Percentiles rank a stretch among this genome's conserved stretches.
Conservation (phyloP, 1,140 invertebrate genomes). For the Penaeus chinensis region DNA sequence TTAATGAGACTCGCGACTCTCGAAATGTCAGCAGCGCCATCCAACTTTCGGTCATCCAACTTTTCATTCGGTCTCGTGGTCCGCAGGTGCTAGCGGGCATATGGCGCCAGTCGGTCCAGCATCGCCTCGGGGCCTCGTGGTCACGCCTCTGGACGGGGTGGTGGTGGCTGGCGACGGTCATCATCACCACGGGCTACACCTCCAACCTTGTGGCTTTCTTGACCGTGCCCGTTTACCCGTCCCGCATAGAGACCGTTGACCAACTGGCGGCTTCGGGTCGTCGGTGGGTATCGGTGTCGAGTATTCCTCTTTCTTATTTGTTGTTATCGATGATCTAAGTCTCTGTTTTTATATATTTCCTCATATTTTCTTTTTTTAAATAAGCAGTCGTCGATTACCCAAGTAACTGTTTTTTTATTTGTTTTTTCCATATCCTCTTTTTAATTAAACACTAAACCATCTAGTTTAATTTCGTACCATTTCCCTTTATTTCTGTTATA, state of each 20-base stretch:
- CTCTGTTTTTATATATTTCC: too few relatives aligned
- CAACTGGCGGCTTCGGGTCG: slow-evolving; percentile 39
- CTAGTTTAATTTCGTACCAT: too few relatives aligned
- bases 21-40: too few relatives aligned
- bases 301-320: background rate
- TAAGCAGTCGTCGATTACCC: too few relatives aligned
- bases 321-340: background rate
- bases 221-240: slow-evolving; percentile 49
- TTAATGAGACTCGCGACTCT: too few relatives aligned
- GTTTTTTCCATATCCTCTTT: too few relatives aligned
- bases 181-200: slow-evolving; percentile 49
- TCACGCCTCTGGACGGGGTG: slow-evolving; percentile 30
- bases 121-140: slow-evolving; percentile 26
- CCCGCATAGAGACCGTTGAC: slow-evolving; percentile 52
- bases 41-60: background rate
- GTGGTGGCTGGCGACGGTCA: slow-evolving; percentile 48
- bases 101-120: slow-evolving; percentile 18
- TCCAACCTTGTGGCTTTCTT: slow-evolving; percentile 55
- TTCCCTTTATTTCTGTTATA: too few relatives aligned
- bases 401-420: too few relatives aligned
- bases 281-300: background rate
- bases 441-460: too few relatives aligned
- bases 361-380: too few relatives aligned
- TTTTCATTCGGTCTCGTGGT: background rate
- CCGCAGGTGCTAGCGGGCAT: slow-evolving; percentile 39